A percentile compares a stretch with the other conserved stretches of the same genome.
These are phyloP conservation scores for Fopius arisanus DNA, from an alignment of 1,140 invertebrate species.

Conservation along the genomic window DNA sequence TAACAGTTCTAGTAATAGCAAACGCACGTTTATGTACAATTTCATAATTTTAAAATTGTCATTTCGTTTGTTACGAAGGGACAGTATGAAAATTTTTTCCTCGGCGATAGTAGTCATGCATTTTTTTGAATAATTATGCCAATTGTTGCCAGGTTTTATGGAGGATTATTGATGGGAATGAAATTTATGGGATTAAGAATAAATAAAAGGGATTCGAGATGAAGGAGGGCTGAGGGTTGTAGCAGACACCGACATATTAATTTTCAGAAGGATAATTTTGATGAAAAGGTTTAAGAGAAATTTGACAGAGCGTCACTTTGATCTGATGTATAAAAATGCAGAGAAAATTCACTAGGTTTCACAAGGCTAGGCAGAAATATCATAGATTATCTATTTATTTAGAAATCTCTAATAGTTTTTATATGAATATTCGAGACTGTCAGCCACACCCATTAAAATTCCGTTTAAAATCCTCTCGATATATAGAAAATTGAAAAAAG, in stretches of 20 bases:
- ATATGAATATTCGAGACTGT: not conserved
- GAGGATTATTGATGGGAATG: not conserved
- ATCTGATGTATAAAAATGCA: not conserved
- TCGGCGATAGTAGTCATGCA: no score
- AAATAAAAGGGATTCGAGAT: not conserved
- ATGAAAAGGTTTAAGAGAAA: no score
- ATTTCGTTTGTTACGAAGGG: not conserved
- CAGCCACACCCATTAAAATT: not conserved
- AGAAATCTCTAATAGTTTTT: not conserved
- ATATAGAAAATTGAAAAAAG: not conserved
- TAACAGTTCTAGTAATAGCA: conserved; percentile 29
- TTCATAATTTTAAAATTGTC: conserved; percentile 18
- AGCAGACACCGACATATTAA: no score
- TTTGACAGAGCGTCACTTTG: not conserved
- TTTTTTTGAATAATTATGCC: not conserved
- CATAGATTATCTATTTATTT: no score
- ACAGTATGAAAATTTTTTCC: not conserved
- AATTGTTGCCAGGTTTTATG: not conserved
- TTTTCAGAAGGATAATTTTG: no score
- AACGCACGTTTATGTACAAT: conserved; percentile 28
- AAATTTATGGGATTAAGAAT: not conserved
- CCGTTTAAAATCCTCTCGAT: not conserved
- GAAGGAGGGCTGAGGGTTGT: no score
- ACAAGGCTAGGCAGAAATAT: no score
- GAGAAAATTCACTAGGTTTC: not conserved